These are phyloP conservation scores for Panopea generosa DNA, from an alignment of 2,888 invertebrate genomes.

Conservation along the genomic window DNA sequence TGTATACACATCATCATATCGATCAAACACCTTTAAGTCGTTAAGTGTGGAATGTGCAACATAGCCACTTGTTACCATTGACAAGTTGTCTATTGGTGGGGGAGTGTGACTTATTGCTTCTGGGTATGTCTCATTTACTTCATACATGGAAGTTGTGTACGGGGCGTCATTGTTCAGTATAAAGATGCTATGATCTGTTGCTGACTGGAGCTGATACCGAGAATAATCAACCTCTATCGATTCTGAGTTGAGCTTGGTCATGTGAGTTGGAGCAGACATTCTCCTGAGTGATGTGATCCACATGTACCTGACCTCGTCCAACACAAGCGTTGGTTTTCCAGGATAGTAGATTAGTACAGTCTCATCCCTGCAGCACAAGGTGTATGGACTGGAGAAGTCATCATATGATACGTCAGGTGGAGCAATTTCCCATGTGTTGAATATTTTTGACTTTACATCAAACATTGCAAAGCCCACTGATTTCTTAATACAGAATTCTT, in stretches of 20 bases:
- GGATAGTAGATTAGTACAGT: slow-evolving; percentile 81
- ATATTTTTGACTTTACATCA: slow-evolving; percentile 80
- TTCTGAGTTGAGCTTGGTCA: slow-evolving; percentile 62
- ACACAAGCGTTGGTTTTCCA: slow-evolving; percentile 79
- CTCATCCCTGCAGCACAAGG: slow-evolving; percentile 79
- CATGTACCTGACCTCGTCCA: slow-evolving; percentile 80
- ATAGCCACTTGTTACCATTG: slow-evolving; percentile 76
- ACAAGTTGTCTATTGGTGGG: slow-evolving; percentile 82
- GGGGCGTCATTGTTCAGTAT: slow-evolving; percentile 80
- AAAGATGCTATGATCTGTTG: slow-evolving; percentile 76
- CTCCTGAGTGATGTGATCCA: slow-evolving; percentile 80
- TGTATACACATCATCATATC: slow-evolving; percentile 80
- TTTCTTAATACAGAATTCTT: slow-evolving; percentile 83
- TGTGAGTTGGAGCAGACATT: slow-evolving; percentile 68
- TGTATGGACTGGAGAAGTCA: slow-evolving; percentile 79
- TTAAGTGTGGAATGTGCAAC: slow-evolving; percentile 67
- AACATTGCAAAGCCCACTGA: slow-evolving; percentile 82
- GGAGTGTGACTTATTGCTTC: slow-evolving; percentile 77
- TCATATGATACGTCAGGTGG: slow-evolving; percentile 81
- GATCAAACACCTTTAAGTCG: slow-evolving; percentile 71
- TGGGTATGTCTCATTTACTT: slow-evolving; percentile 75
- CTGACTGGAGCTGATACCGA: slow-evolving; percentile 76
- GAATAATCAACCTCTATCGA: slow-evolving; percentile 65
- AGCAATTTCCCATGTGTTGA: slow-evolving; percentile 78
- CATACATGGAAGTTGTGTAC: slow-evolving; percentile 80